These are phyloP conservation scores for Panthera tigris DNA, from an alignment of 2,113 vertebrate genomes.

Conservation along the genomic window DNA sequence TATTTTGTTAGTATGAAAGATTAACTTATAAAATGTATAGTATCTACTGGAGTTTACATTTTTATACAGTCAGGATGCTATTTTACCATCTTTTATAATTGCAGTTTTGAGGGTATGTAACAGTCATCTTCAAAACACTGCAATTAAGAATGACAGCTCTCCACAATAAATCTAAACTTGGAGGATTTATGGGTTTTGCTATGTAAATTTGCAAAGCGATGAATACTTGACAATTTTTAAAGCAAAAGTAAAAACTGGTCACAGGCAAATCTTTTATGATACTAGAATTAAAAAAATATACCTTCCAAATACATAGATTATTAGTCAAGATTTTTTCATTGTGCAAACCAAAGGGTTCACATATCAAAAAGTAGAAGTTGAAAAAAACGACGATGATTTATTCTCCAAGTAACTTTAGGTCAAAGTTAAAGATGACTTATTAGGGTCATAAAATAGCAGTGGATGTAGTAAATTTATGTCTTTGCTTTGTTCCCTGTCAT, in stretches of 20 bases:
- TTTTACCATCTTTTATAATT: conserved; percentile 13
- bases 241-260: conserved; percentile 45
- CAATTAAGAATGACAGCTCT: conserved; percentile 54
- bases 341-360: not conserved
- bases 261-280: conserved; percentile 26
- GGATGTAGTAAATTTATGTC: conserved; percentile 55
- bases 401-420: conserved; percentile 52
- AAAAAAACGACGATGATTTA: conserved; percentile 56
- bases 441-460: conserved; percentile 65
- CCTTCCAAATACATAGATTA: conserved; percentile 23
- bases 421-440: conserved; percentile 75
- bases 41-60: not conserved
- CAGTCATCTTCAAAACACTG: conserved; percentile 15
- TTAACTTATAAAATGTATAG: not conserved
- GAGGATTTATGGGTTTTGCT: conserved; percentile 53
- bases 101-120: not conserved
- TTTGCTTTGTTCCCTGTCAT: conserved; percentile 63
- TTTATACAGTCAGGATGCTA: conserved; percentile 5
- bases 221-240: conserved; percentile 29
- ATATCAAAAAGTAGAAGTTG: not conserved
- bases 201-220: not conserved
- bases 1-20: not conserved
- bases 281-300: not conserved
- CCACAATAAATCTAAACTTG: conserved; percentile 44
- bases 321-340: not conserved